phyloP scores from a whole-genome alignment of 37 sponge, comb jelly and placozoan genomes.

The Diacarnus erythraeanus region DNA sequence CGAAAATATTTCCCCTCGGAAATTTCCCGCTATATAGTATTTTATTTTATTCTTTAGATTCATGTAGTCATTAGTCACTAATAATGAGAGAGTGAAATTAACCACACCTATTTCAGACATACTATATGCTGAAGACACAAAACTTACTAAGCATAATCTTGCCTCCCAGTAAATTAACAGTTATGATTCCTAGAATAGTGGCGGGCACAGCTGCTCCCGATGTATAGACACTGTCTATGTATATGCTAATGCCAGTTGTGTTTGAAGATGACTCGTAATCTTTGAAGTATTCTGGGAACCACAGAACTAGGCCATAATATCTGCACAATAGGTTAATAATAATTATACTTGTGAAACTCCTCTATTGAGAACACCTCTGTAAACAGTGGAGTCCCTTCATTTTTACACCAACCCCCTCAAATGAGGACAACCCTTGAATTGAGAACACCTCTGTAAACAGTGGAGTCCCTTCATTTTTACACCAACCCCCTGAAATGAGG shows the following conservation, averaged over 20 bases:
- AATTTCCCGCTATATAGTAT: too few relatives aligned
- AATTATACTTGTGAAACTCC: background rate
- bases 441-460: background rate
- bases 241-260: slow-evolving; percentile 14
- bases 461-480: too few relatives aligned
- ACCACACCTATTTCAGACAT: too few relatives aligned
- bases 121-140: too few relatives aligned
- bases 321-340: slow-evolving; percentile 27
- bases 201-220: slow-evolving; percentile 59
- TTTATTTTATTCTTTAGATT: too few relatives aligned
- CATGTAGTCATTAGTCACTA: too few relatives aligned
- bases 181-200: slow-evolving; percentile 48
- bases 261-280: background rate
- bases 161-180: slow-evolving; percentile 64
- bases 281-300: slow-evolving; percentile 95
- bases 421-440: too few relatives aligned
- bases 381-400: too few relatives aligned
- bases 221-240: slow-evolving; percentile 60
- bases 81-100: too few relatives aligned
- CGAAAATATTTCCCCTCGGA: too few relatives aligned
- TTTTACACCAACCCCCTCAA: too few relatives aligned
- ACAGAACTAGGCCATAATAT: slow-evolving; percentile 90
- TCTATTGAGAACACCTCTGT: background rate
- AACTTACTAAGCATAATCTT: slow-evolving; percentile 44
- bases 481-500: too few relatives aligned